A percentile compares a stretch with the other conserved stretches of the same genome.
Evolutionary conservation across 2,113 vertebrate species (phyloP).

Genomic region (Hiodon tergisus): DNA sequence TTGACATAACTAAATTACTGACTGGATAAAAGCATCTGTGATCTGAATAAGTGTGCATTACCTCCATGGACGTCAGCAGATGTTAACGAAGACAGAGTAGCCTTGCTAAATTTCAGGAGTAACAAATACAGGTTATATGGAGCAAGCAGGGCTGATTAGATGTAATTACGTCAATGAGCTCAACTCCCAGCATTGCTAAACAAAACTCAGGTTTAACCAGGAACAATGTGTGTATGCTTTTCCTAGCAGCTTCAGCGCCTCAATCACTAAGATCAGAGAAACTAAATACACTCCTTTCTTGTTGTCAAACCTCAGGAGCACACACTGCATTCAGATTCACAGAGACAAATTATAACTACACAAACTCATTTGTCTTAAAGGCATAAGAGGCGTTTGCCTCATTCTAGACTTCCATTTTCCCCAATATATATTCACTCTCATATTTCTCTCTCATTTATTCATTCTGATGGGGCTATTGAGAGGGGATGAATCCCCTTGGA

Average conservation of each 20-base stretch:
- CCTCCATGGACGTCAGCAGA: background rate
- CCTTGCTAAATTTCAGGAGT: background rate
- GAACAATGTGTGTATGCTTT: background rate
- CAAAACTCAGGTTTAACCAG: background rate
- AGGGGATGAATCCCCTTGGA: no score
- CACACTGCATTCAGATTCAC: background rate
- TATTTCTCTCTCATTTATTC: conserved; percentile 10
- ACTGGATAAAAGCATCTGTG: background rate
- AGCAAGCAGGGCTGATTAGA: background rate
- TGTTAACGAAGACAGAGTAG: background rate
- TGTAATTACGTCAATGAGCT: conserved; percentile 13
- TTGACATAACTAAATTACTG: background rate
- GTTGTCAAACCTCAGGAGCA: conserved; percentile 7
- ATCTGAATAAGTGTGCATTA: background rate
- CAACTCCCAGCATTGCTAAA: background rate
- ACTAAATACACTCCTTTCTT: background rate
- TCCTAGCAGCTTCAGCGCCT: background rate
- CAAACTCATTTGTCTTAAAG: conserved; percentile 14
- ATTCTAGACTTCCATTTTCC: background rate
- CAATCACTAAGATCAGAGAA: background rate
- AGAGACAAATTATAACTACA: conserved; percentile 25
- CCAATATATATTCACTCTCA: background rate
- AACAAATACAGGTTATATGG: background rate
- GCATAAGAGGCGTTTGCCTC: conserved; percentile 16
- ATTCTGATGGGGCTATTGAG: conserved; percentile 4